Evolutionary conservation across 2,113 vertebrate species (phyloP).

Genomic region (Circaetus cinerascens): DNA sequence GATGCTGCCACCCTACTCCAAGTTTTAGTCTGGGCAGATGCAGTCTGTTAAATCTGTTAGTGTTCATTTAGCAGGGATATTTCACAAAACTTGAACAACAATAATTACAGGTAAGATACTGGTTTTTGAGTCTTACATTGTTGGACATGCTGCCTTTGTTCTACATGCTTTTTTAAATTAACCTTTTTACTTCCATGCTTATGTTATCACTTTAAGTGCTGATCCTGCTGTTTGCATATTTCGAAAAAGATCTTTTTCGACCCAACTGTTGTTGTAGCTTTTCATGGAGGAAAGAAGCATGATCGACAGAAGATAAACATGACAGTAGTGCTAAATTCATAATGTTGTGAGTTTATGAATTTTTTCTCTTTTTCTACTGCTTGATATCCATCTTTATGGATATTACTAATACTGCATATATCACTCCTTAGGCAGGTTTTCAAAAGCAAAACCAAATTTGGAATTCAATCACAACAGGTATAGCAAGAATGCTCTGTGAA

Average conservation of each 20-base stretch:
- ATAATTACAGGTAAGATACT: neutral
- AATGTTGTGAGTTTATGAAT: neutral
- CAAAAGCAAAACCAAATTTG: neutral
- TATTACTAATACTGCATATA: neutral
- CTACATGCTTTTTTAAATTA: neutral
- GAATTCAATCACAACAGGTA: neutral
- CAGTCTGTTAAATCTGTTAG: neutral
- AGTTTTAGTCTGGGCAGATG: neutral
- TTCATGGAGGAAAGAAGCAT: neutral
- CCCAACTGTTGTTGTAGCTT: neutral
- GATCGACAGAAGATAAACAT: neutral
- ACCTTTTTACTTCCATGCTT: neutral
- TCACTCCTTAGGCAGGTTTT: neutral
- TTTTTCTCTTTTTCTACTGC: neutral
- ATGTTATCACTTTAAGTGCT: neutral
- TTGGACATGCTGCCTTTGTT: neutral
- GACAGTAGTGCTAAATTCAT: neutral
- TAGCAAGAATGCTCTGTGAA: too few relatives aligned
- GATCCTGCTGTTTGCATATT: neutral
- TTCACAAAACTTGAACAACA: neutral
- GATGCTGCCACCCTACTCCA: neutral
- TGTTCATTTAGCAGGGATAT: neutral
- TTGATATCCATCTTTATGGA: neutral
- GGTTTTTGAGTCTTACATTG: fast-evolving
- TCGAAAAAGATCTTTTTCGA: neutral